Conservation (phyloP, 23 tunicate genomes). For the Diplosoma virens region DNA sequence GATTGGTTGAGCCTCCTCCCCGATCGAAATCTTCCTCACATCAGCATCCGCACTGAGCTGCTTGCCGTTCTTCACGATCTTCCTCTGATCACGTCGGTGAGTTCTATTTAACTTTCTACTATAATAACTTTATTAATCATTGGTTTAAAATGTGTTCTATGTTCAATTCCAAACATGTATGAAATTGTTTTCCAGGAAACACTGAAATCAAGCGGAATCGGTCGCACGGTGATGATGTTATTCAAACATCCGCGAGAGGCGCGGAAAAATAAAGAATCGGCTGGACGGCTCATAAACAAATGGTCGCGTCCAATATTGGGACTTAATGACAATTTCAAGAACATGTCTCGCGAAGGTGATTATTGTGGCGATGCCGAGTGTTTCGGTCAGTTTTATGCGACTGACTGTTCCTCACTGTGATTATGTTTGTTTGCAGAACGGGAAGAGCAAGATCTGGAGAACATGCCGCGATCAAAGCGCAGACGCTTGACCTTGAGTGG, state of each 20-base stretch:
- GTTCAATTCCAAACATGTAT: no score
- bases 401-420: no score
- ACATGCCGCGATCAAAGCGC: slow-evolving; percentile 90
- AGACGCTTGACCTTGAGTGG: slow-evolving; percentile 57
- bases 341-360: slow-evolving; percentile 93
- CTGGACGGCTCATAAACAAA: slow-evolving; percentile 86
- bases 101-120: no score
- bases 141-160: no score
- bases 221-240: slow-evolving; percentile 83
- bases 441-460: slow-evolving; percentile 91
- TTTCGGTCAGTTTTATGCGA: no score
- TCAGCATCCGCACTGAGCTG: no score
- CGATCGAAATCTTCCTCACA: no score
- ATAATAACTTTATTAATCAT: no score
- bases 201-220: slow-evolving; percentile 76
- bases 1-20: no score
- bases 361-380: no score
- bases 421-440: slow-evolving; percentile 69
- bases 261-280: slow-evolving; percentile 69
- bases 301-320: slow-evolving; percentile 98
- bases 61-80: no score
- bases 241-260: slow-evolving; percentile 96
- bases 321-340: slow-evolving; percentile 88
- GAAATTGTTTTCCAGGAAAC: slow-evolving; percentile 90
- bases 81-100: no score